A percentile compares a stretch with the other conserved stretches of the same genome.
phyloP scores from a whole-genome alignment of 2,113 vertebrate genomes.

The Struthio camelus region DNA sequence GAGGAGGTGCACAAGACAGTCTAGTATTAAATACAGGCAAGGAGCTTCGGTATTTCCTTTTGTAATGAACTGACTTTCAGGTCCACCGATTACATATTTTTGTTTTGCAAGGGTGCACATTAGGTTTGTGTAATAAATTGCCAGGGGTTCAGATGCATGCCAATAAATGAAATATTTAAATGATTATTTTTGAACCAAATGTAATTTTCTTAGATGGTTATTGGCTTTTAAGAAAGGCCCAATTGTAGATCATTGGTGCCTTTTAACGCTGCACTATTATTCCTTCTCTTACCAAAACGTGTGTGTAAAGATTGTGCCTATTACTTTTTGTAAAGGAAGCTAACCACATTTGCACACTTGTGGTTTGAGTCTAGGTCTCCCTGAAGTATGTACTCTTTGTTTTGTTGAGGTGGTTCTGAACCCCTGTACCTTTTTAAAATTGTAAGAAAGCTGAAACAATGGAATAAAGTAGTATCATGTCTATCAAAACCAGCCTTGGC shows the following conservation, averaged over 20 bases:
- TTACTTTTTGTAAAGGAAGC: conserved; percentile 65
- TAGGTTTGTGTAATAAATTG: conserved; percentile 48
- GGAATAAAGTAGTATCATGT: conserved; percentile 76
- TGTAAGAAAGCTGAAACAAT: conserved; percentile 74
- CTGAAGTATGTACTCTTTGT: conserved; percentile 36
- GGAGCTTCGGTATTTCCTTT: conserved; percentile 62
- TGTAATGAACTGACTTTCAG: conserved; percentile 66
- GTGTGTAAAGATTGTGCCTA: conserved; percentile 71
- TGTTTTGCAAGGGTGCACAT: conserved; percentile 47
- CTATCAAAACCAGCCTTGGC: conserved; percentile 65
- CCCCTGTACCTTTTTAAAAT: conserved; percentile 71
- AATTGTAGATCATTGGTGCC: conserved; percentile 62
- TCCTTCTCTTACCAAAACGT: conserved; percentile 70
- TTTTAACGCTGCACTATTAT: conserved; percentile 63
- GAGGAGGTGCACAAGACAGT: conserved; percentile 14
- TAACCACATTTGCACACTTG: conserved; percentile 51
- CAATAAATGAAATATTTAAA: conserved; percentile 30
- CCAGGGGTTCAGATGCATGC: conserved; percentile 69
- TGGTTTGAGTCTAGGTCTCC: conserved; percentile 63
- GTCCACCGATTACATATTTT: conserved; percentile 34
- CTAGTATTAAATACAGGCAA: conserved; percentile 30
- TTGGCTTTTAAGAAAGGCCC: conserved; percentile 61
- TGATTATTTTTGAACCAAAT: conserved; percentile 61
- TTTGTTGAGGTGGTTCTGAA: conserved; percentile 74
- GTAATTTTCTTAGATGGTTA: conserved; percentile 62